These are phyloP conservation scores for Conomelus anceps DNA, from an alignment of 2,888 invertebrate genomes.

Conservation along the genomic window DNA sequence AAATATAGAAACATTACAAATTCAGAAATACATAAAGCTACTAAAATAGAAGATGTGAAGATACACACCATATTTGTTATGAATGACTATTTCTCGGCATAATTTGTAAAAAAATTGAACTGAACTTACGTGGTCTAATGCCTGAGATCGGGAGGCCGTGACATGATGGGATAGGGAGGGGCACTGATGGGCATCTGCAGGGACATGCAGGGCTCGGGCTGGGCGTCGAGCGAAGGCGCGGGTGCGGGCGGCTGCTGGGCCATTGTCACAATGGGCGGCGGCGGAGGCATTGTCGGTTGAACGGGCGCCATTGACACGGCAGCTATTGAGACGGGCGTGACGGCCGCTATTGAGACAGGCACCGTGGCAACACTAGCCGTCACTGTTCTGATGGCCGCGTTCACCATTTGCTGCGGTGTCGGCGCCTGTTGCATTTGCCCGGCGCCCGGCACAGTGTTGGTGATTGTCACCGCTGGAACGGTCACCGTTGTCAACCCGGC, in stretches of 20 bases:
- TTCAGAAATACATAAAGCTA: too few species aligned
- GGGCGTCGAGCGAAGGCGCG: constrained; percentile 57
- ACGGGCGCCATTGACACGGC: constrained; percentile 50
- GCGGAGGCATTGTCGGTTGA: constrained; percentile 40
- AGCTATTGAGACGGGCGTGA: constrained; percentile 52
- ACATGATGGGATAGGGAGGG: constrained; percentile 54
- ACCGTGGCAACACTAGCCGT: constrained; percentile 55
- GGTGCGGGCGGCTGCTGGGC: constrained; percentile 47
- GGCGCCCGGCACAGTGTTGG: constrained; percentile 44
- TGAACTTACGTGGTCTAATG: not conserved
- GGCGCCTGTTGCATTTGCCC: constrained; percentile 44
- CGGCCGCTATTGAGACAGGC: constrained; percentile 54
- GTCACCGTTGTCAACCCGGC: constrained; percentile 50
- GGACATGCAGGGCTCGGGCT: constrained; percentile 56
- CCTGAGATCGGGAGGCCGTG: constrained; percentile 45
- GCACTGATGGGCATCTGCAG: constrained; percentile 51
- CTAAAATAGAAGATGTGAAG: too few species aligned
- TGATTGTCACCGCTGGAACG: constrained; percentile 54
- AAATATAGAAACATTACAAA: too few species aligned
- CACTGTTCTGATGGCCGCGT: constrained; percentile 49
- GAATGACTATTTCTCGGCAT: too few species aligned
- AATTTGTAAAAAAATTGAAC: too few species aligned
- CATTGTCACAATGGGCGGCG: constrained; percentile 54
- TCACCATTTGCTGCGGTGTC: constrained; percentile 46
- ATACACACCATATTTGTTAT: too few species aligned